Percentiles rank a stretch among this genome's conserved stretches.
These are phyloP conservation scores for Toxotes jaculatrix DNA, from an alignment of 2,113 vertebrate species.

Conservation along the genomic window DNA sequence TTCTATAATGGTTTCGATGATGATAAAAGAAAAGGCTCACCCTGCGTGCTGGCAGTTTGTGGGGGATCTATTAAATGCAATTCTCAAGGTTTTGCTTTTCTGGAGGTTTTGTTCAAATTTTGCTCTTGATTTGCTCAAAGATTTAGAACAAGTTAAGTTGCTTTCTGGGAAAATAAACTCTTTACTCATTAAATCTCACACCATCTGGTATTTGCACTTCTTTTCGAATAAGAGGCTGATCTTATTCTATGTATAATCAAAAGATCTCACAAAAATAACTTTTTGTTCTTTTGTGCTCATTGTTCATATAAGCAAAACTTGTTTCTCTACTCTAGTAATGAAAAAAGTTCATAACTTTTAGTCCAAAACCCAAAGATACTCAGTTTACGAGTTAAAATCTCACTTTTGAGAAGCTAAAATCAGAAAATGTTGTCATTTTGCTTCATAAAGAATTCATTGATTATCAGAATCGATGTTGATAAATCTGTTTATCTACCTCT, in stretches of 20 bases:
- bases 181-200: not conserved
- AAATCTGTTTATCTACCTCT: not conserved
- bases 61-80: not conserved
- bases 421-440: not conserved
- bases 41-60: not conserved
- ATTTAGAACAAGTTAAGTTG: not conserved
- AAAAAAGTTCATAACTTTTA: not conserved
- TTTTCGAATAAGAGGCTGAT: not conserved
- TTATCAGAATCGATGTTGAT: not conserved
- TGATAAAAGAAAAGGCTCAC: conserved; percentile 17
- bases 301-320: not conserved
- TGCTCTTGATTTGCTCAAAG: not conserved
- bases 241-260: not conserved
- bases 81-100: not conserved
- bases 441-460: not conserved
- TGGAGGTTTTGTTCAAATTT: not conserved
- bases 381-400: too few relatives aligned
- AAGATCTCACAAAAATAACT: not conserved
- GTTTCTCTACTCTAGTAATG: not conserved
- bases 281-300: too few relatives aligned
- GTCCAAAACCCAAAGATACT: too few relatives aligned
- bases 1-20: conserved; percentile 4
- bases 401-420: not conserved
- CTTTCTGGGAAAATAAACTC: not conserved
- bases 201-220: not conserved